These are phyloP conservation scores for Arctia plantaginis DNA, from an alignment of 2,888 invertebrate genomes.

Conservation along the genomic window DNA sequence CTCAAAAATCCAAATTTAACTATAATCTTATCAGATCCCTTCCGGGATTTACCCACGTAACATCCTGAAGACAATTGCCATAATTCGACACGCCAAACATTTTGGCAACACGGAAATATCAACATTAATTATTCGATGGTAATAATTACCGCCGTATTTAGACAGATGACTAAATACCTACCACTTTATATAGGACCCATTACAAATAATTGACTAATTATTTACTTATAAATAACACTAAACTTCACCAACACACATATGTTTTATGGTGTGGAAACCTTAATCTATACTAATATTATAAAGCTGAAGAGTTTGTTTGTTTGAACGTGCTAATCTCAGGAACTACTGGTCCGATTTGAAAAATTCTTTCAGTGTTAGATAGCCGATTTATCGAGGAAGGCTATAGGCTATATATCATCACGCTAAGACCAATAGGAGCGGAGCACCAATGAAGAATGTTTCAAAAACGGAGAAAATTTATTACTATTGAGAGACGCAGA, in stretches of 20 bases:
- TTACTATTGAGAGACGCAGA: too few relatives aligned
- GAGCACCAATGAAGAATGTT: too few relatives aligned
- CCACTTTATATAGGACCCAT: slow-evolving; percentile 10
- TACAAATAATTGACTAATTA: slow-evolving; percentile 13
- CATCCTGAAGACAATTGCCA: not conserved
- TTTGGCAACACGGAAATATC: slow-evolving; percentile 17
- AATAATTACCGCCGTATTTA: slow-evolving; percentile 7
- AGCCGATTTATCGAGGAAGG: too few relatives aligned
- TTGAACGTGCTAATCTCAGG: not conserved
- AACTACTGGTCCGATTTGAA: too few relatives aligned
- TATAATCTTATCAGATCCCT: not conserved
- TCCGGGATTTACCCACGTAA: slow-evolving; percentile 10
- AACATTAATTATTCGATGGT: slow-evolving; percentile 2
- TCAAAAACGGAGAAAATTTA: too few relatives aligned
- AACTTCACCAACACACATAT: not conserved
- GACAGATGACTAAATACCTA: not conserved
- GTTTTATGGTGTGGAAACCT: not conserved
- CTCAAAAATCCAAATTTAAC: not conserved
- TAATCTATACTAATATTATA: too few relatives aligned
- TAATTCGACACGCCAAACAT: slow-evolving; percentile 10
- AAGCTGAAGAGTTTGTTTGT: too few relatives aligned
- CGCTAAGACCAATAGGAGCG: too few relatives aligned
- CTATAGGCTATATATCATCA: too few relatives aligned
- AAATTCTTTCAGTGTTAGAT: too few relatives aligned
- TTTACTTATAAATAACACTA: slow-evolving; percentile 9